Percentiles rank a stretch among this genome's conserved stretches.
Evolutionary conservation across 2,797 vertebrate species (phyloP).

Genomic region (Peromyscus melanophrys): DNA sequence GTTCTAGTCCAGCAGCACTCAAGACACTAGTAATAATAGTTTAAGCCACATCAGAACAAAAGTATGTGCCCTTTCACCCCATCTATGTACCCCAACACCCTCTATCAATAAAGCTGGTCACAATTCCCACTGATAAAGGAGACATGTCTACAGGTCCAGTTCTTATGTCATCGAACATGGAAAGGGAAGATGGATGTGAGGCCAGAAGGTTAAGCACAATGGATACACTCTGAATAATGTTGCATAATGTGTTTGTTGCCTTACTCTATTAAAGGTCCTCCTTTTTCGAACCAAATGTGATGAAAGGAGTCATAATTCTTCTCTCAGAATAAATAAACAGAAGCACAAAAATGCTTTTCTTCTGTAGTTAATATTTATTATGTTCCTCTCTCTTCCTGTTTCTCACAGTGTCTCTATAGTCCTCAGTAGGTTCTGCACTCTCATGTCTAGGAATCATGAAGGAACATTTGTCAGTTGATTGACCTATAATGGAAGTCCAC

Average conservation of each 20-base stretch:
- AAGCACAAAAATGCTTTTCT: background rate
- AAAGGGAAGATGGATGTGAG: background rate
- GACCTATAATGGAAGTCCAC: background rate
- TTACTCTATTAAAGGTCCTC: background rate
- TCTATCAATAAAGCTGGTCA: background rate
- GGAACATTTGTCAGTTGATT: background rate
- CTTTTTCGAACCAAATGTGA: background rate
- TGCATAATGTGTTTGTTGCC: background rate
- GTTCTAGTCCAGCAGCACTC: background rate
- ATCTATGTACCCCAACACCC: accelerated
- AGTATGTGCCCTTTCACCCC: background rate
- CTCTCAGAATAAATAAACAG: background rate
- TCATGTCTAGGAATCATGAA: background rate
- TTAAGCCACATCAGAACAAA: background rate
- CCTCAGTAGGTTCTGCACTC: background rate
- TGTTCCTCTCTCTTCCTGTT: background rate
- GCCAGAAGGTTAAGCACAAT: background rate
- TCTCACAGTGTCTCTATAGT: background rate
- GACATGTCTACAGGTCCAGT: background rate
- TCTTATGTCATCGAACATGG: background rate
- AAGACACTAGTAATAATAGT: background rate
- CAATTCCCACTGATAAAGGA: background rate
- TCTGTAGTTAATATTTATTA: background rate
- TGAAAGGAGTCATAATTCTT: background rate
- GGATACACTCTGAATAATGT: background rate